A percentile compares a stretch with the other conserved stretches of the same genome.
Conservation (phyloP, 1,140 invertebrate species). For the Trinorchestia longiramus region DNA sequence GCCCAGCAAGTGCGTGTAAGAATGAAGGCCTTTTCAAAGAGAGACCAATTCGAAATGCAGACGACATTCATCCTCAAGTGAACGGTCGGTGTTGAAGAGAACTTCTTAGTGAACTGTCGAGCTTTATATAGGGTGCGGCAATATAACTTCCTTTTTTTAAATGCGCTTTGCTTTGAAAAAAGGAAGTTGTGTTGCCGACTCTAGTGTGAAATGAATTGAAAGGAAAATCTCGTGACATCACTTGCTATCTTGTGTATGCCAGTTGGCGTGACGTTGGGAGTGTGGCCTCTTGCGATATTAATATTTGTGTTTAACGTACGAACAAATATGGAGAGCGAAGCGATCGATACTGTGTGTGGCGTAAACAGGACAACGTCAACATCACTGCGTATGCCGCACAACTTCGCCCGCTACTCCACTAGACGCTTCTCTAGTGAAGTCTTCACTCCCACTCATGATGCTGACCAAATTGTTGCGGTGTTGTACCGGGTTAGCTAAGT, state of each 20-base stretch:
- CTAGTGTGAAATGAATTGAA: not conserved
- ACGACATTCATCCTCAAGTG: not conserved
- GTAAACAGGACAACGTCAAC: not conserved
- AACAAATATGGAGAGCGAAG: not conserved
- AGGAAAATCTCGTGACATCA: not conserved
- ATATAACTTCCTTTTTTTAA: too few species aligned
- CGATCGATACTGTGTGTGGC: not conserved
- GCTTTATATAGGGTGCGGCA: too few species aligned
- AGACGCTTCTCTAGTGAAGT: not conserved
- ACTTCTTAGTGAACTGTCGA: not conserved
- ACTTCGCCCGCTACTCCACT: not conserved
- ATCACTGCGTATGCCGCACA: not conserved
- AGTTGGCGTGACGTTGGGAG: not conserved
- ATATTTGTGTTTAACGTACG: not conserved
- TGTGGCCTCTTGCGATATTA: not conserved
- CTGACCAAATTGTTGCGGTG: too few species aligned
- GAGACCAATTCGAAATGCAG: not conserved
- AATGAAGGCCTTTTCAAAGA: not conserved
- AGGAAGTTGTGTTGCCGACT: too few species aligned
- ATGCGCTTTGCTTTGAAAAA: too few species aligned
- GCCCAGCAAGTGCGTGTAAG: not conserved
- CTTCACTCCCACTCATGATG: not conserved
- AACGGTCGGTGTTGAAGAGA: not conserved
- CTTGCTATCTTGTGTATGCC: not conserved
- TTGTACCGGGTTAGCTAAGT: too few species aligned